Evolutionary conservation across 2,797 vertebrate species (phyloP).

Genomic region (Anguilla obscura): DNA sequence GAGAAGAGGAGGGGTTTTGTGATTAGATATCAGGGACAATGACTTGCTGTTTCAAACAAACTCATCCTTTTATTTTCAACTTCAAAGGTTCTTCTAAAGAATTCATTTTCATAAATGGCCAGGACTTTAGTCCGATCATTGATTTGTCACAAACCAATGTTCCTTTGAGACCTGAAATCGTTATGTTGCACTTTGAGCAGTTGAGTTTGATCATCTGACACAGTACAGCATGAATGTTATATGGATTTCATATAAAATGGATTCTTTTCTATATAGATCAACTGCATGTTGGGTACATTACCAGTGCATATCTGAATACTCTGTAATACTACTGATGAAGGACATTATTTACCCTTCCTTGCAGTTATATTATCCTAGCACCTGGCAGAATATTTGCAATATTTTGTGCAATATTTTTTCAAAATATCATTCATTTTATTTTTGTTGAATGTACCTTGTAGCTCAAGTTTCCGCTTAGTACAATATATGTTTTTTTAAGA

Average conservation of each 20-base stretch:
- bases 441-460: no score
- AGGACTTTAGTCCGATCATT: background rate
- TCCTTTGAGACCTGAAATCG: background rate
- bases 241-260: background rate
- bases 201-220: background rate
- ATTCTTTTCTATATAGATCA: background rate
- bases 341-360: no score
- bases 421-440: no score
- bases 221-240: background rate
- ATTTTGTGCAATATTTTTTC: no score
- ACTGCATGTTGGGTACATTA: background rate
- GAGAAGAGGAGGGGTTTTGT: constrained; percentile 30
- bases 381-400: no score
- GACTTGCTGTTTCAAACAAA: constrained; percentile 37
- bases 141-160: background rate
- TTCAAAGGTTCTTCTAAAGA: background rate
- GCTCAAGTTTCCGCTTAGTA: no score
- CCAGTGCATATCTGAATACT: background rate
- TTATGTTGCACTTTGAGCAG: background rate
- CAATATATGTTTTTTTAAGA: no score
- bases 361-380: no score
- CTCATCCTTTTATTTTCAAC: constrained; percentile 9
- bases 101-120: background rate
- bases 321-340: no score
- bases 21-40: constrained; percentile 34